Evolutionary conservation across 1,140 invertebrate species (phyloP).

Genomic region (Ceratina calcarata): DNA sequence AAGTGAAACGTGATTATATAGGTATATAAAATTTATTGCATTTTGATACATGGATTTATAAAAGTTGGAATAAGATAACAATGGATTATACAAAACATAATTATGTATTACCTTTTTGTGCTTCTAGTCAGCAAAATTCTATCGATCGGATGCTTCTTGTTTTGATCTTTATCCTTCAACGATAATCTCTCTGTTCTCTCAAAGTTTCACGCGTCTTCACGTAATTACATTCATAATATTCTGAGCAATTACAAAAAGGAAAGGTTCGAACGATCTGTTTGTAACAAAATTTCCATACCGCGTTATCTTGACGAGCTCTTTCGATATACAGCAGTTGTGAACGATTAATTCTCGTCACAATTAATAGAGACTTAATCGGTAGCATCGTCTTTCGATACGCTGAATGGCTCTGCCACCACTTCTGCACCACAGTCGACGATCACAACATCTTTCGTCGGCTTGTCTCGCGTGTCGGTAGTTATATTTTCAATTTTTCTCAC

Average conservation of each 20-base stretch:
- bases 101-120: slow-evolving; percentile 3
- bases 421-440: slow-evolving; percentile 89
- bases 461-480: slow-evolving; percentile 88
- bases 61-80: slow-evolving; percentile 47
- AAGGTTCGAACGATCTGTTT: not conserved
- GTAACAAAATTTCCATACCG: slow-evolving; percentile 9
- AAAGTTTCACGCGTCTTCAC: too few species aligned
- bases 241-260: not conserved
- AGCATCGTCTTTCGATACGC: slow-evolving; percentile 91
- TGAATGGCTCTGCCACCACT: slow-evolving; percentile 87
- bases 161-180: not conserved
- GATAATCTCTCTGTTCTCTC: too few species aligned
- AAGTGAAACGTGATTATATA: slow-evolving; percentile 15
- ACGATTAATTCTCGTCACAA: not conserved
- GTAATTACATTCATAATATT: not conserved
- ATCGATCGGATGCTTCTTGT: not conserved
- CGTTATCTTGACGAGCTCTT: not conserved
- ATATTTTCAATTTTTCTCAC: slow-evolving; percentile 92
- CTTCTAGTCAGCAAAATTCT: not conserved
- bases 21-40: slow-evolving; percentile 56
- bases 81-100: slow-evolving; percentile 20
- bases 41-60: slow-evolving; percentile 36
- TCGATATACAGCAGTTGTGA: not conserved
- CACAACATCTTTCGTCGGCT: slow-evolving; percentile 88
- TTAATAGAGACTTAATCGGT: slow-evolving; percentile 79